Evolutionary conservation across 2,797 vertebrate species (phyloP).

Genomic region (Etheostoma nigrum): DNA sequence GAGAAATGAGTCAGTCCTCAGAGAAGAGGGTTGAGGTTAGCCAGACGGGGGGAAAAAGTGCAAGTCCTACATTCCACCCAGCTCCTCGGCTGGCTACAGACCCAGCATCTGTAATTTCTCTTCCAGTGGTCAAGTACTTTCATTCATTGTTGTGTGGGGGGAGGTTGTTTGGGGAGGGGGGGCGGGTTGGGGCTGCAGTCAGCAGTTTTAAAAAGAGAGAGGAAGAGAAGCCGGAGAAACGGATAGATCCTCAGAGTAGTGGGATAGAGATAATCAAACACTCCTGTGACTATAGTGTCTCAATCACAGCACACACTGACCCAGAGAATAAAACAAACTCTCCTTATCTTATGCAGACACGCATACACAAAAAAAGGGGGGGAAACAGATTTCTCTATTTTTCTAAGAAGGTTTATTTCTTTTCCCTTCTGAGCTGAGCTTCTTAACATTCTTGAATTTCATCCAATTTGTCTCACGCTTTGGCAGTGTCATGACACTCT

Average conservation of each 20-base stretch:
- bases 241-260: slow-evolving; percentile 45
- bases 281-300: slow-evolving; percentile 52
- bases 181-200: slow-evolving; percentile 58
- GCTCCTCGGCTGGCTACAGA: slow-evolving; percentile 61
- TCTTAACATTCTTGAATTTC: slow-evolving; percentile 75
- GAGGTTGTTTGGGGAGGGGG: slow-evolving; percentile 6
- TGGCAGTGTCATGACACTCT: slow-evolving; percentile 61
- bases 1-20: slow-evolving; percentile 70
- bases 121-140: slow-evolving; percentile 77
- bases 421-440: slow-evolving; percentile 53
- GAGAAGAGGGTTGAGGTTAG: slow-evolving; percentile 73
- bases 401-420: slow-evolving; percentile 63
- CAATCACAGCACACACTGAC: slow-evolving; percentile 52
- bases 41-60: slow-evolving; percentile 53
- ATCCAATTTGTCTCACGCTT: slow-evolving; percentile 66
- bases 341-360: slow-evolving; percentile 68
- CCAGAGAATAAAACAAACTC: slow-evolving; percentile 56
- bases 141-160: slow-evolving; percentile 54
- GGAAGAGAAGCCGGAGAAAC: slow-evolving; percentile 58
- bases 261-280: slow-evolving; percentile 63
- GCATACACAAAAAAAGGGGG: slow-evolving; percentile 24
- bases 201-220: slow-evolving; percentile 70
- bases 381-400: slow-evolving; percentile 49
- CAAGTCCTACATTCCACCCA: slow-evolving; percentile 67
- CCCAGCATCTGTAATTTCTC: slow-evolving; percentile 78